These are phyloP conservation scores for Anarsia innoxiella DNA, from an alignment of 2,888 invertebrate species.

Conservation along the genomic window DNA sequence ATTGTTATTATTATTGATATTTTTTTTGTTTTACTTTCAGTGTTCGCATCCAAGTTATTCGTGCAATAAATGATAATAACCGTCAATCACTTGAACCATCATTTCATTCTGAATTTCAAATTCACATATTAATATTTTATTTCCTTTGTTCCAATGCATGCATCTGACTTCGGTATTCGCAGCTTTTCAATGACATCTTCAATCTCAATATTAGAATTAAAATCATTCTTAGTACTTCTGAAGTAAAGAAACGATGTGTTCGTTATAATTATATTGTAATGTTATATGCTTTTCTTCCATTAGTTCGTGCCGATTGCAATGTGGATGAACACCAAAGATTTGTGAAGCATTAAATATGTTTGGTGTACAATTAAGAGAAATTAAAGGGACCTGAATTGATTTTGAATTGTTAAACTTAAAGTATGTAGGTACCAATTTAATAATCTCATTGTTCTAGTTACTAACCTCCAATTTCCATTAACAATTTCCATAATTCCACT, in stretches of 20 bases:
- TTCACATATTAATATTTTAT: background rate
- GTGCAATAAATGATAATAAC: too few species aligned
- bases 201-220: constrained; percentile 69
- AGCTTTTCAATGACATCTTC: constrained; percentile 65
- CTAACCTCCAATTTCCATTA: constrained; percentile 49
- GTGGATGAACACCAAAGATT: constrained; percentile 74
- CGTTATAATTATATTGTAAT: constrained; percentile 49
- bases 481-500: constrained; percentile 51
- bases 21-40: too few species aligned
- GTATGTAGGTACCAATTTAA: constrained; percentile 69
- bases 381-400: constrained; percentile 73
- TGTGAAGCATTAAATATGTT: constrained; percentile 62
- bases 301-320: constrained; percentile 64
- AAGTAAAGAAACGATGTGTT: constrained; percentile 62
- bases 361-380: constrained; percentile 73
- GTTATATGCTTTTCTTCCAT: constrained; percentile 48
- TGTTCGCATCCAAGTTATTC: too few species aligned
- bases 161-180: constrained; percentile 61
- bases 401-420: constrained; percentile 63
- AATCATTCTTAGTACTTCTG: constrained; percentile 50
- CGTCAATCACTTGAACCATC: too few species aligned
- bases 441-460: constrained; percentile 68
- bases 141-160: constrained; percentile 40
- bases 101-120: background rate
- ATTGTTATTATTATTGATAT: constrained; percentile 17